Base-by-base conservation (phyloP, 92 coral and sea anemone genomes). In the Hydrozoanthus gracilis region DNA sequence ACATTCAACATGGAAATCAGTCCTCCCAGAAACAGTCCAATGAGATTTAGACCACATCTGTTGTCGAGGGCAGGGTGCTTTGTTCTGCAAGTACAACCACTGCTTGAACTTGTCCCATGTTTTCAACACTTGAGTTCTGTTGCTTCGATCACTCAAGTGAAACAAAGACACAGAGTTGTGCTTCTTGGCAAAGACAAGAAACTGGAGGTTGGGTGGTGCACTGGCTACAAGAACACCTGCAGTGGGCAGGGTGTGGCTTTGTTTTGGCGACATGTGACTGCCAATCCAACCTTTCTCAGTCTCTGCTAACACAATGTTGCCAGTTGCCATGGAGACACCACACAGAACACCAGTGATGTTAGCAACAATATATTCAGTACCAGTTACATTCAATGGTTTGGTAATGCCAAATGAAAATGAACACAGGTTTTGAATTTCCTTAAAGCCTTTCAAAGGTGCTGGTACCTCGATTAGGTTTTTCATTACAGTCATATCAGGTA, bases 321-420 rank as follows among this genome's bases (percentile, higher is more conserved):
- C 95, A 44, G 98, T 88, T 58, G 93, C 88, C 94, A 94, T 87
- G 83, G 98, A 94, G 82, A 92, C 85, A 27, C 95, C 91, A 61
- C 86, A 79, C 5, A 94, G 60, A 56, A 16, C 88, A 14, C 95
- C 89, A 64, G 88, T 88, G 45, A 92, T 65, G 47, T 89, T 94
- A 7, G 94, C 78, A 45, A 94, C 48, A 69, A 94, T 85, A 66
- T 94, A 94, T 71, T 90, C 94, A 44, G 92, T 90, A 56, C 90
- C 94, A 18, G 94, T 92, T 13, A 93, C 90, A 77, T 87, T 91
- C 51, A 94, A 83, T 20, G 87, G 84, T 70, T 72, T 91, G 6
- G 95, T 86, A 54, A 94, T 73, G 15, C 89, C 90, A 84, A 94
- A 94, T 6, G 89, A 92, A 83, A 93, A 92, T 9, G 83, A 47